phyloP scores from a whole-genome alignment of 2,888 invertebrate genomes.

The Geotrupes spiniger region DNA sequence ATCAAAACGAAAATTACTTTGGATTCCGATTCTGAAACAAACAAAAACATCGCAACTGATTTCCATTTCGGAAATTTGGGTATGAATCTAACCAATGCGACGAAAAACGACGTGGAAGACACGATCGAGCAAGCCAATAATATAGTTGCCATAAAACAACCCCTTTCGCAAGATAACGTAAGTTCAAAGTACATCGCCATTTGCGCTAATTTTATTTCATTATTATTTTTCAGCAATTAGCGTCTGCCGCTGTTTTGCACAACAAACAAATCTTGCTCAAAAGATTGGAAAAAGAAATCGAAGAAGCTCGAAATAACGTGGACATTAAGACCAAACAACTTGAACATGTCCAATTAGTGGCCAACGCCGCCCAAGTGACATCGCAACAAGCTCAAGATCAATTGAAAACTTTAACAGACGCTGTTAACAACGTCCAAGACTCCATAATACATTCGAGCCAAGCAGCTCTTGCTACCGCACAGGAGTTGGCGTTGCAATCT shows the following conservation, averaged over 20 bases:
- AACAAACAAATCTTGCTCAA: constrained; percentile 56
- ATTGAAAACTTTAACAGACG: constrained; percentile 70
- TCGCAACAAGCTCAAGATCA: constrained; percentile 53
- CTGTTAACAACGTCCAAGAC: constrained; percentile 72
- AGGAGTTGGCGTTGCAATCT: constrained; percentile 73
- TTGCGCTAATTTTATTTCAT: too few relatives aligned
- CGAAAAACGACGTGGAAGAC: too few relatives aligned
- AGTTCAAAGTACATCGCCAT: too few relatives aligned
- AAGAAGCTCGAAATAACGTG: constrained; percentile 64
- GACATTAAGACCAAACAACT: constrained; percentile 70
- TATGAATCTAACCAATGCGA: too few relatives aligned
- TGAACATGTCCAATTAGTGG: constrained; percentile 68
- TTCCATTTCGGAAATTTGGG: too few relatives aligned
- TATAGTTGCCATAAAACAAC: too few relatives aligned
- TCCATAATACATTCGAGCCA: constrained; percentile 72
- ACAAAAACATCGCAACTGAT: too few relatives aligned
- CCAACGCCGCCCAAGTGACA: constrained; percentile 69
- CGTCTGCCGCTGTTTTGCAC: constrained; percentile 53
- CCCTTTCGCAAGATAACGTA: too few relatives aligned
- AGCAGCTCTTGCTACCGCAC: constrained; percentile 69
- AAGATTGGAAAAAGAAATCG: constrained; percentile 69
- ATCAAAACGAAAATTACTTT: too few relatives aligned
- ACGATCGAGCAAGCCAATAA: too few relatives aligned
- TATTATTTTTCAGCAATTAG: too few relatives aligned
- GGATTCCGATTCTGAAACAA: too few relatives aligned